Conservation (phyloP, 1,140 invertebrate genomes). For the Achroia grisella region DNA sequence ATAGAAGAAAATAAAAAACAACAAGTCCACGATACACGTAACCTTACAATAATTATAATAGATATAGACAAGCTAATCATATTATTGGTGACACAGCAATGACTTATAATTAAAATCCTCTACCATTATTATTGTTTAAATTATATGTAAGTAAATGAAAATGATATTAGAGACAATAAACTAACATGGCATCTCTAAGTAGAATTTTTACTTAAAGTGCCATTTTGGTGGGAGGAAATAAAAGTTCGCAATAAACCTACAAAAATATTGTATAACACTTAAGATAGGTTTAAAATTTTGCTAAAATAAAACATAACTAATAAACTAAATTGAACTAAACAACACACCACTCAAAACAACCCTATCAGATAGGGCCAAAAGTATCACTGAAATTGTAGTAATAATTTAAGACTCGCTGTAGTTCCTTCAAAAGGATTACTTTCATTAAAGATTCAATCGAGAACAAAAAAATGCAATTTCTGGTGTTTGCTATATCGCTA, state of each 20-base stretch:
- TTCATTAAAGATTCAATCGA: constrained; percentile 37
- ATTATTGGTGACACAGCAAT: constrained; percentile 73
- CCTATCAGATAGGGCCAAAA: constrained; percentile 59
- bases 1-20: constrained; percentile 34
- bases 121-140: constrained; percentile 46
- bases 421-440: constrained; percentile 54
- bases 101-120: constrained; percentile 58
- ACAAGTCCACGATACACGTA: constrained; percentile 31
- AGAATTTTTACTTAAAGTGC: constrained; percentile 42
- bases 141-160: constrained; percentile 46
- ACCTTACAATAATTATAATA: constrained; percentile 50
- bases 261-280: constrained; percentile 72
- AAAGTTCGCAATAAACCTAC: constrained; percentile 62
- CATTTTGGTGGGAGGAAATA: constrained; percentile 67
- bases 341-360: constrained; percentile 58
- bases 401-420: constrained; percentile 49
- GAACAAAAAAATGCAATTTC: constrained; percentile 69
- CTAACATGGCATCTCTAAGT: constrained; percentile 52
- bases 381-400: constrained; percentile 64
- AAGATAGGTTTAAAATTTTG: constrained; percentile 71
- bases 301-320: constrained; percentile 74
- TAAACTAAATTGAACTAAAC: constrained; percentile 74
- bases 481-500: constrained; percentile 57
- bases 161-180: constrained; percentile 49
- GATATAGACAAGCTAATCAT: constrained; percentile 63